phyloP scores from a whole-genome alignment of 2,113 vertebrate species.

The Poicephalus gulielmi region DNA sequence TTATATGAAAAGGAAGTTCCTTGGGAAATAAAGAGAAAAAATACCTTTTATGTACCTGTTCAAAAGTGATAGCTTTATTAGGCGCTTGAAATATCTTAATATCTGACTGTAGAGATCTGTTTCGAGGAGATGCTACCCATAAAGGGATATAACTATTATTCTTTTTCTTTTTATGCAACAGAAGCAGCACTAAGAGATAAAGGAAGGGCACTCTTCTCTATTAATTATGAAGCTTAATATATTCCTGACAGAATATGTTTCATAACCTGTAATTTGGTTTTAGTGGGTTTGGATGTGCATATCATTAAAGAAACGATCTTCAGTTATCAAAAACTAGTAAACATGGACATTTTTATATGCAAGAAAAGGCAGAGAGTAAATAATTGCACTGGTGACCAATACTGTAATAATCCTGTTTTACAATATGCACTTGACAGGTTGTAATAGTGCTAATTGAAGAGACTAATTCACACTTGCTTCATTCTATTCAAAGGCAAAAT shows the following conservation, averaged over 20 bases:
- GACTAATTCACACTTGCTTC: conserved; percentile 95
- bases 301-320: conserved; percentile 70
- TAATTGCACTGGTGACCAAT: conserved; percentile 89
- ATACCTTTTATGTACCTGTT: conserved; percentile 27
- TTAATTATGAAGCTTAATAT: conserved; percentile 60
- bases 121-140: background rate
- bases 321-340: conserved; percentile 79
- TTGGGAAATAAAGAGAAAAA: conserved; percentile 58
- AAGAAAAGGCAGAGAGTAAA: conserved; percentile 86
- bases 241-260: conserved; percentile 47
- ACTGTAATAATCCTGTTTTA: conserved; percentile 92
- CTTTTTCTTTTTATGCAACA: conserved; percentile 26
- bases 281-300: conserved; percentile 62
- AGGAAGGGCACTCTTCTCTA: conserved; percentile 25
- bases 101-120: background rate
- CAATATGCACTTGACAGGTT: conserved; percentile 92
- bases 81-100: background rate
- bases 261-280: conserved; percentile 67
- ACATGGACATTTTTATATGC: conserved; percentile 82
- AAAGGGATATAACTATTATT: background rate
- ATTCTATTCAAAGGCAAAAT: conserved; percentile 86
- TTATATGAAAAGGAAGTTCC: conserved; percentile 29
- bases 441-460: conserved; percentile 99
- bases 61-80: conserved; percentile 36
- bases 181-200: conserved; percentile 52